These are phyloP conservation scores for Babyrousa celebensis DNA, from an alignment of 2,797 vertebrate genomes.

Conservation along the genomic window DNA sequence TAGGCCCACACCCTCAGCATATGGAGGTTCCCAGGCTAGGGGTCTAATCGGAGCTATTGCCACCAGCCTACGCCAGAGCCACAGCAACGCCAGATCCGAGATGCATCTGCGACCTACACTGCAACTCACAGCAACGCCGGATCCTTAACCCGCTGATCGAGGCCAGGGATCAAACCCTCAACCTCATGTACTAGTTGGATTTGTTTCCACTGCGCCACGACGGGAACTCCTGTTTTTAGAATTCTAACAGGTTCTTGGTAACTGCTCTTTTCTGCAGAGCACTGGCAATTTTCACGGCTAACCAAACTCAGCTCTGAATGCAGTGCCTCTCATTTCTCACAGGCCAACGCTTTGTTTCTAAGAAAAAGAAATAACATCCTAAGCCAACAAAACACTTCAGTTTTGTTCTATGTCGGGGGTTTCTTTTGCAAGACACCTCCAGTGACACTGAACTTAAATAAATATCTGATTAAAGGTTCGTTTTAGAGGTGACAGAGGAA, in stretches of 20 bases:
- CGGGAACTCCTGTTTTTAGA: background rate
- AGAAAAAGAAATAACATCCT: background rate
- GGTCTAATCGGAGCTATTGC: no score
- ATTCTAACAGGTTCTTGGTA: background rate
- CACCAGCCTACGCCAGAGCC: no score
- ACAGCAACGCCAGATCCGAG: no score
- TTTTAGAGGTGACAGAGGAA: background rate
- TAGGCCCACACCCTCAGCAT: no score
- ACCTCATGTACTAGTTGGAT: no score
- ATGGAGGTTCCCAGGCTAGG: no score
- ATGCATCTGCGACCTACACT: no score
- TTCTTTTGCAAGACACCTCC: background rate
- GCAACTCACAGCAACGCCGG: no score
- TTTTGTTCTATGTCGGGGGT: constrained; percentile 8
- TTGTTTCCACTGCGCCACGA: no score
- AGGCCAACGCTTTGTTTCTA: background rate
- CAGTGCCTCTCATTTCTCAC: background rate
- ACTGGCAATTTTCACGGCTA: background rate
- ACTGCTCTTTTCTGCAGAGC: background rate
- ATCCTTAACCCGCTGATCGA: no score
- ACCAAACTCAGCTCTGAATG: background rate
- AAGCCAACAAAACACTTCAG: background rate
- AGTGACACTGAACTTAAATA: constrained; percentile 34
- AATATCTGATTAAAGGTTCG: constrained; percentile 26
- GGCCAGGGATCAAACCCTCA: no score